These are phyloP conservation scores for Aurelia coerulea DNA, from an alignment of 30 jellyfish, hydroid and myxozoan genomes.

Conservation along the genomic window DNA sequence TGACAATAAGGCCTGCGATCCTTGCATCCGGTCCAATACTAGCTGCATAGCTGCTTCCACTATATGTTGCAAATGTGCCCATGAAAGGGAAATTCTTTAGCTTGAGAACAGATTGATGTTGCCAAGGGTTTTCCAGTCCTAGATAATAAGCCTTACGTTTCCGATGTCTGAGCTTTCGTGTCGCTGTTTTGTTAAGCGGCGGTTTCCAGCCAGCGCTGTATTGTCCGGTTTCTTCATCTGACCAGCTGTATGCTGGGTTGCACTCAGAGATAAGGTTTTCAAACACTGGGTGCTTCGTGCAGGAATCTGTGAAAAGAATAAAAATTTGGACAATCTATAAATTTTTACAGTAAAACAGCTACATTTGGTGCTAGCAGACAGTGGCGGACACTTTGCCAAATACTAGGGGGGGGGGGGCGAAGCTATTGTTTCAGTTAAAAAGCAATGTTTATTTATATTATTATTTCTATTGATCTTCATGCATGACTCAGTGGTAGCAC, in stretches of 20 bases:
- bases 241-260: slow-evolving; percentile 78
- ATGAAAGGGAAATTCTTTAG: slow-evolving; percentile 88
- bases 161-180: slow-evolving; percentile 66
- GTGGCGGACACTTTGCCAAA: no score
- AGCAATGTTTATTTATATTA: no score
- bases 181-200: slow-evolving; percentile 64
- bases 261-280: slow-evolving; percentile 73
- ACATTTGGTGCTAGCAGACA: no score
- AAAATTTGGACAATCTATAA: neutral
- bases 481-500: no score
- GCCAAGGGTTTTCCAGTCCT: slow-evolving; percentile 95
- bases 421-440: no score
- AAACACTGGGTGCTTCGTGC: slow-evolving; percentile 84
- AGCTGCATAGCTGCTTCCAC: slow-evolving; percentile 90
- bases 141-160: slow-evolving; percentile 79
- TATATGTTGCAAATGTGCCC: slow-evolving; percentile 84
- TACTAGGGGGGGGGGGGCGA: no score
- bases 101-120: slow-evolving; percentile 74
- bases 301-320: slow-evolving; percentile 54
- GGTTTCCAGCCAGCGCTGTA: slow-evolving; percentile 93
- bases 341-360: no score
- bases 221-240: slow-evolving; percentile 69
- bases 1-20: slow-evolving; percentile 69
- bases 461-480: no score
- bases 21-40: slow-evolving; percentile 91